Percentiles rank a stretch among this genome's conserved stretches.
Evolutionary conservation across 2,888 invertebrate species (phyloP).

Genomic region (Morinoia aosen): DNA sequence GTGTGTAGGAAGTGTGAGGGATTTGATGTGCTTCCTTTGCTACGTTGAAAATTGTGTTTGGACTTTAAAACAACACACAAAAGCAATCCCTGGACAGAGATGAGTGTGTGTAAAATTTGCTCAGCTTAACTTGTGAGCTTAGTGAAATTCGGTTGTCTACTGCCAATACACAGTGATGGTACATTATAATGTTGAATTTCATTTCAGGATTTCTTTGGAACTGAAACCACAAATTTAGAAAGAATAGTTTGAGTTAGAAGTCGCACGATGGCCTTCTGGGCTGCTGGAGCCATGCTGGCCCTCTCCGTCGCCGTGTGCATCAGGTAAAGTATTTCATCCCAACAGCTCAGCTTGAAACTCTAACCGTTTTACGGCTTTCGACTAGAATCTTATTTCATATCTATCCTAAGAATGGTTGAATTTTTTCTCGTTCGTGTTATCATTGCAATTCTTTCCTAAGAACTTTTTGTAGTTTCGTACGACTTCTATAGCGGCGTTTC

Average conservation of each 20-base stretch:
- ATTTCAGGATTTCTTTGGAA: not conserved
- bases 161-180: not conserved
- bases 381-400: too few relatives aligned
- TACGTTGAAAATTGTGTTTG: too few relatives aligned
- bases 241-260: not conserved
- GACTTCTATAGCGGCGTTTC: too few relatives aligned
- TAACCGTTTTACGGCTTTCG: not conserved
- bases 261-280: not conserved
- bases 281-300: not conserved
- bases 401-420: not conserved
- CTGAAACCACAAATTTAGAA: not conserved
- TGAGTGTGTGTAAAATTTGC: not conserved
- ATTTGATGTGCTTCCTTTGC: too few relatives aligned
- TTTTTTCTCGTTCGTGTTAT: not conserved
- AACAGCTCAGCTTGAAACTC: not conserved
- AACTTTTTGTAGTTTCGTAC: too few relatives aligned
- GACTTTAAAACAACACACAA: too few relatives aligned
- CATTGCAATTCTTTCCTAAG: not conserved
- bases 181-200: not conserved
- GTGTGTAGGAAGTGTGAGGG: too few relatives aligned
- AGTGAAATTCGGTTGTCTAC: not conserved
- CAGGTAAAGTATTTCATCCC: not conserved
- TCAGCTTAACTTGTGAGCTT: not conserved
- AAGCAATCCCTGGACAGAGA: too few relatives aligned
- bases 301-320: not conserved